These are phyloP conservation scores for Neuroterus valhalla DNA, from an alignment of 1,140 invertebrate species.

Conservation along the genomic window DNA sequence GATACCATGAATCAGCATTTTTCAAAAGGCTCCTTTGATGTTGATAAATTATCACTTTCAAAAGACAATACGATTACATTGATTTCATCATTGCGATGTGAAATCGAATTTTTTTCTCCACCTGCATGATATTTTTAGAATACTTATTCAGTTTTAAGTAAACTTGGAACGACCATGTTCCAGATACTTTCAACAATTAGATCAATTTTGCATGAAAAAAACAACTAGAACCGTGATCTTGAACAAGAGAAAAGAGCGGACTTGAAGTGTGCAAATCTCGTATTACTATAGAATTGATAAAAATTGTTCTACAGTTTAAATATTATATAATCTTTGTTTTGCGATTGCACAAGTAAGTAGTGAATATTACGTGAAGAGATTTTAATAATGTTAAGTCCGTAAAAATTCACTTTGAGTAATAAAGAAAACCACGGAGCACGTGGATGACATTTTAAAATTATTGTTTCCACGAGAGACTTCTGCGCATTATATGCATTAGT, in stretches of 20 bases:
- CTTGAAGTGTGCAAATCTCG: not conserved
- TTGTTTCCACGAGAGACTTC: not conserved
- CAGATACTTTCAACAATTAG: constrained; percentile 42
- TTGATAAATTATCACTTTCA: too few species aligned
- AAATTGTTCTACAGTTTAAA: not conserved
- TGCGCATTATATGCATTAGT: not conserved
- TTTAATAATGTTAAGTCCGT: constrained; percentile 15
- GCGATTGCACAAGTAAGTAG: not conserved
- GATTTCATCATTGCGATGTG: not conserved
- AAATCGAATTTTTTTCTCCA: constrained; percentile 29
- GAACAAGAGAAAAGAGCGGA: not conserved
- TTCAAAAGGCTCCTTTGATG: too few species aligned
- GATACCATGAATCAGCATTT: constrained; percentile 3
- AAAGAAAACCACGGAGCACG: not conserved
- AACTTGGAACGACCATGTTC: constrained; percentile 45
- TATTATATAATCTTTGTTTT: not conserved
- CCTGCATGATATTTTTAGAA: constrained; percentile 44
- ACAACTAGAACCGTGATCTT: not conserved
- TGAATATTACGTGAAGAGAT: constrained; percentile 5
- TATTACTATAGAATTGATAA: not conserved
- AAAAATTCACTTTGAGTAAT: not conserved
- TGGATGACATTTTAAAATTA: constrained; percentile 21
- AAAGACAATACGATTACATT: too few species aligned
- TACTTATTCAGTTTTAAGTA: constrained; percentile 46
- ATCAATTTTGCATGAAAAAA: constrained; percentile 23